A percentile compares a stretch with the other conserved stretches of the same genome.
These are phyloP conservation scores for Ophraella communa DNA, from an alignment of 2,888 invertebrate species.

Conservation along the genomic window DNA sequence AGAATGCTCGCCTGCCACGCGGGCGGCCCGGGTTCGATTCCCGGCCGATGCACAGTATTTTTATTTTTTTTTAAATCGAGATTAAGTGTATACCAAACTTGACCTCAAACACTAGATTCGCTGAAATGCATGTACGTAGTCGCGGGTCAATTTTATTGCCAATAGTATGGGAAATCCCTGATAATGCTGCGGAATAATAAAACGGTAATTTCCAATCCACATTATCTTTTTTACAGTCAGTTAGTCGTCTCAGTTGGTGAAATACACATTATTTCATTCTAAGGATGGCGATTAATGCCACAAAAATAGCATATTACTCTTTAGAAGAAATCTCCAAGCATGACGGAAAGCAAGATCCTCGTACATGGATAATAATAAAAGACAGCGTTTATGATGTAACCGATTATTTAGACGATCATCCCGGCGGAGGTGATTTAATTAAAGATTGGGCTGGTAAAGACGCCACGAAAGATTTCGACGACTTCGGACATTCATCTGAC, in stretches of 20 bases:
- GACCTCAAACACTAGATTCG: too few species aligned
- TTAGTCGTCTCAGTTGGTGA: neutral
- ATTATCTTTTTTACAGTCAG: neutral
- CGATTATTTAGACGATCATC: constrained; percentile 70
- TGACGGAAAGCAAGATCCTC: constrained; percentile 65
- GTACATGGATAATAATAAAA: constrained; percentile 70
- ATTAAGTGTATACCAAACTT: too few species aligned
- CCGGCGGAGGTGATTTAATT: constrained; percentile 70
- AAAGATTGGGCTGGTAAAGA: constrained; percentile 72
- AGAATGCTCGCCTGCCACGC: constrained; percentile 65
- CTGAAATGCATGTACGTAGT: neutral
- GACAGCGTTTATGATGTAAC: constrained; percentile 74
- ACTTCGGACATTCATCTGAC: constrained; percentile 72
- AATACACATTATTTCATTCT: neutral
- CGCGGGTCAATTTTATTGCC: neutral
- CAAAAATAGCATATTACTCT: constrained; percentile 25
- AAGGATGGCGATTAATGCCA: neutral
- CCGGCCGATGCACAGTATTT: constrained; percentile 60
- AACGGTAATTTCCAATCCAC: neutral
- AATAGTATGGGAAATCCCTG: constrained; percentile 3
- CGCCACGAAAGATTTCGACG: constrained; percentile 69
- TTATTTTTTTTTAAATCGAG: neutral
- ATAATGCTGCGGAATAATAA: constrained; percentile 22
- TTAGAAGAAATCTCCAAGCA: constrained; percentile 65
- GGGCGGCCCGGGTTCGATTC: constrained; percentile 66